Evolutionary conservation across 92 coral and sea anemone species (phyloP).

Genomic region (Palythoa grandiflora): DNA sequence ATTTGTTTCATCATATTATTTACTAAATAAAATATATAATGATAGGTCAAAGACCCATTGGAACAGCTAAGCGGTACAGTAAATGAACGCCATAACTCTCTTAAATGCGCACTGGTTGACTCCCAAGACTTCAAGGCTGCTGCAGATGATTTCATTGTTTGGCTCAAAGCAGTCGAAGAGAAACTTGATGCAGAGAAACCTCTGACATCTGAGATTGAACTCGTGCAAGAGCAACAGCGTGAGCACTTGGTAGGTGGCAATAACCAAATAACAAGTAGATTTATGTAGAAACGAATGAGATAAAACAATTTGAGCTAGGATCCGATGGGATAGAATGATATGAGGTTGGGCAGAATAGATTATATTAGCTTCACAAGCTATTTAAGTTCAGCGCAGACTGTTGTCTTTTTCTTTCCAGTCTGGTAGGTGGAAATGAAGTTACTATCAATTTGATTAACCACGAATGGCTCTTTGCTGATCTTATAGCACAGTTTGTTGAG

Average conservation of each 20-base stretch:
- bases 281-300: background rate
- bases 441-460: no score
- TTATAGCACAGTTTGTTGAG: no score
- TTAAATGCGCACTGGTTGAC: slow-evolving; percentile 82
- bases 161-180: slow-evolving; percentile 88
- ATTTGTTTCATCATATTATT: no score
- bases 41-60: slow-evolving; percentile 68
- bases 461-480: no score
- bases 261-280: background rate
- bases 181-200: slow-evolving; percentile 81
- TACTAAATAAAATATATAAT: background rate
- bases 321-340: background rate
- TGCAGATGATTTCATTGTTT: slow-evolving; percentile 84
- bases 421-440: no score
- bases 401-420: no score
- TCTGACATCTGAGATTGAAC: slow-evolving; percentile 79
- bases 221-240: slow-evolving; percentile 85
- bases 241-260: slow-evolving; percentile 81
- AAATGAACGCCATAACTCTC: slow-evolving; percentile 80
- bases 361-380: background rate
- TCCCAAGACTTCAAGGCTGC: slow-evolving; percentile 86
- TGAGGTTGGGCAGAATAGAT: background rate
- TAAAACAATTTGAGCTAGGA: background rate
- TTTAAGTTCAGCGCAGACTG: no score
- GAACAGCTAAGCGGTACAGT: slow-evolving; percentile 76